Evolutionary conservation across 2,888 invertebrate species (phyloP).

Genomic region (Lasioglossum lativentre): DNA sequence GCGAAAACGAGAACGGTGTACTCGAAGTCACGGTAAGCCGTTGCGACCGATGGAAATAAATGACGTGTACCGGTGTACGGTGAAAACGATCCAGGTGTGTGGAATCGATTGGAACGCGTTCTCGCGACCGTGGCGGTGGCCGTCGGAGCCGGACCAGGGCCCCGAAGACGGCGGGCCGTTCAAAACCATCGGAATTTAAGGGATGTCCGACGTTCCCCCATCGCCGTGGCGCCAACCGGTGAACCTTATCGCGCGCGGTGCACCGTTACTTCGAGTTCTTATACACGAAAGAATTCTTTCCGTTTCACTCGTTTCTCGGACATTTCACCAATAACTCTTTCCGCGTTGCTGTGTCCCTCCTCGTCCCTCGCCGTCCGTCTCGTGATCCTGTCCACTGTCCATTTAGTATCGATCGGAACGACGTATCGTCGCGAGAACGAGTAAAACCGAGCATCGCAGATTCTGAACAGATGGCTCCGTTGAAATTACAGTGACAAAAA

Average conservation of each 20-base stretch:
- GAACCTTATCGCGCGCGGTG: constrained; percentile 63
- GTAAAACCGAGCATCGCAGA: no score
- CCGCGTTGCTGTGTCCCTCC: no score
- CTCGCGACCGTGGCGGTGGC: background rate
- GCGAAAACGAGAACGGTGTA: no score
- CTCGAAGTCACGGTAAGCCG: background rate
- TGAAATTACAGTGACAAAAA: background rate
- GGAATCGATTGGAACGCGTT: background rate
- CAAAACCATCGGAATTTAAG: constrained; percentile 58
- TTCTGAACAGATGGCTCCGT: background rate
- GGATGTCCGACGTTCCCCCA: constrained; percentile 48
- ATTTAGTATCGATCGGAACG: background rate
- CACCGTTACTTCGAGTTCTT: constrained; percentile 62
- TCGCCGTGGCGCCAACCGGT: constrained; percentile 69
- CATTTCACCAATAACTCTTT: constrained; percentile 9
- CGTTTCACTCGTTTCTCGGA: constrained; percentile 14
- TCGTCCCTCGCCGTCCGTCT: background rate
- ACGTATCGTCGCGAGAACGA: background rate
- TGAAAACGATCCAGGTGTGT: background rate
- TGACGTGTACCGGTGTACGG: background rate
- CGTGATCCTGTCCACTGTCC: background rate
- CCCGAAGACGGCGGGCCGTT: background rate
- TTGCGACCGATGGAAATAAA: background rate
- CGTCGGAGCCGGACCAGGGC: background rate
- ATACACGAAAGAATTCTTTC: constrained; percentile 36